phyloP scores from a whole-genome alignment of 1,140 invertebrate species.

The Neotoxoptera formosana region DNA sequence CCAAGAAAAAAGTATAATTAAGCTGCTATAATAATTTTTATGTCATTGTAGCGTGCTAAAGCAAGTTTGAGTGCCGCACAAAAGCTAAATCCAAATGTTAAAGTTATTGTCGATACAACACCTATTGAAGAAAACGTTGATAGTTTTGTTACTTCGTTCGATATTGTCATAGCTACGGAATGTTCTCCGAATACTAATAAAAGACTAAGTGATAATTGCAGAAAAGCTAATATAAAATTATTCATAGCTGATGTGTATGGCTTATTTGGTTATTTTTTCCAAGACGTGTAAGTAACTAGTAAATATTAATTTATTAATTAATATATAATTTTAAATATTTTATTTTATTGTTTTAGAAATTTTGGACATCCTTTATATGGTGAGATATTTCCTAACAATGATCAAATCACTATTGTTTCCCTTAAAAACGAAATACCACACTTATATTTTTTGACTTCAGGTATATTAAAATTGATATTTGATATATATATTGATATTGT shows the following conservation, averaged over 20 bases:
- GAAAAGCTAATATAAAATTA: conserved; percentile 81
- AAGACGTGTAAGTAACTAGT: conserved; percentile 88
- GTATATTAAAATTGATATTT: conserved; percentile 59
- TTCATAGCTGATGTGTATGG: conserved; percentile 93
- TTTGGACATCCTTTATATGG: not conserved
- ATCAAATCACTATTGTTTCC: not conserved
- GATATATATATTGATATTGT: too few species aligned
- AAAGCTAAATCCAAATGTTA: conserved; percentile 92
- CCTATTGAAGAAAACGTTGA: conserved; percentile 66
- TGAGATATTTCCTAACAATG: not conserved
- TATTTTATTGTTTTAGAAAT: conserved; percentile 28
- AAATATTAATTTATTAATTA: conserved; percentile 88
- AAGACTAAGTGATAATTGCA: conserved; percentile 81
- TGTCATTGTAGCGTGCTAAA: conserved; percentile 77
- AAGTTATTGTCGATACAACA: conserved; percentile 76
- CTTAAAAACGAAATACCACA: not conserved
- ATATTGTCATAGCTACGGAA: conserved; percentile 85
- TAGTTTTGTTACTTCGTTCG: conserved; percentile 79
- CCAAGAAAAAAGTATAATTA: not conserved
- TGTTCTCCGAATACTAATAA: conserved; percentile 75
- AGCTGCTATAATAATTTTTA: not conserved
- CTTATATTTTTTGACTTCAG: conserved; percentile 31
- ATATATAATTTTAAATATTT: conserved; percentile 62
- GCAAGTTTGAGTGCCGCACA: conserved; percentile 79
- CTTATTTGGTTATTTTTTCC: conserved; percentile 89